Evolutionary conservation across 1,140 invertebrate species (phyloP).

Genomic region (Danaus melanippus): DNA sequence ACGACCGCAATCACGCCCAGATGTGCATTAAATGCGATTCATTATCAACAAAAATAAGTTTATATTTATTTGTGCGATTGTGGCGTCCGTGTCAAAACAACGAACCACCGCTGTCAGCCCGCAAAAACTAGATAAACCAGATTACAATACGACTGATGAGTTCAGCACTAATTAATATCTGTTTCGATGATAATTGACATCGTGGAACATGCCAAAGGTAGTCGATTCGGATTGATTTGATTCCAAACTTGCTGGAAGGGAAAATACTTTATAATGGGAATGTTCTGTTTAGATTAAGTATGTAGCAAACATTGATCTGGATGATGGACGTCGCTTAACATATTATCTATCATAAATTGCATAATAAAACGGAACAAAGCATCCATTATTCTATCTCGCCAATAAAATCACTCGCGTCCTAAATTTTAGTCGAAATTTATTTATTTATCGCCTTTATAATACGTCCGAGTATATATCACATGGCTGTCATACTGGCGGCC

Average conservation of each 20-base stretch:
- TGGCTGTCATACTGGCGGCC: slow-evolving; percentile 57
- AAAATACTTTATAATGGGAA: too few species aligned
- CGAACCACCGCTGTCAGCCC: slow-evolving; percentile 40
- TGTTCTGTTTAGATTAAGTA: too few species aligned
- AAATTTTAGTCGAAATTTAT: slow-evolving; percentile 63
- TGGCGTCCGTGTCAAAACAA: slow-evolving; percentile 49
- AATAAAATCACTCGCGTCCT: slow-evolving; percentile 59
- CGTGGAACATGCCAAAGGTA: too few species aligned
- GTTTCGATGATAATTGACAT: too few species aligned
- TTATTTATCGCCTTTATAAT: slow-evolving; percentile 70
- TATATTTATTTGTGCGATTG: slow-evolving; percentile 52
- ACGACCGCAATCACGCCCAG: slow-evolving; percentile 64
- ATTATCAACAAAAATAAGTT: slow-evolving; percentile 68
- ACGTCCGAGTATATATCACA: slow-evolving; percentile 65
- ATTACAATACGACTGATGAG: slow-evolving; percentile 24
- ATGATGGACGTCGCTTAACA: too few species aligned
- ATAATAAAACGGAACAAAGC: slow-evolving; percentile 29
- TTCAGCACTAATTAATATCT: too few species aligned
- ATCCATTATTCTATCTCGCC: slow-evolving; percentile 52
- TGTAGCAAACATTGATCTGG: too few species aligned
- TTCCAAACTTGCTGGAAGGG: too few species aligned
- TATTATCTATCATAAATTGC: background rate
- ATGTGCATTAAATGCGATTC: slow-evolving; percentile 54
- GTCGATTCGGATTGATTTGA: too few species aligned
- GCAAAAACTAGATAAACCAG: slow-evolving; percentile 62